phyloP scores from a whole-genome alignment of 92 coral and sea anemone species.

The Bergia sp. region DNA sequence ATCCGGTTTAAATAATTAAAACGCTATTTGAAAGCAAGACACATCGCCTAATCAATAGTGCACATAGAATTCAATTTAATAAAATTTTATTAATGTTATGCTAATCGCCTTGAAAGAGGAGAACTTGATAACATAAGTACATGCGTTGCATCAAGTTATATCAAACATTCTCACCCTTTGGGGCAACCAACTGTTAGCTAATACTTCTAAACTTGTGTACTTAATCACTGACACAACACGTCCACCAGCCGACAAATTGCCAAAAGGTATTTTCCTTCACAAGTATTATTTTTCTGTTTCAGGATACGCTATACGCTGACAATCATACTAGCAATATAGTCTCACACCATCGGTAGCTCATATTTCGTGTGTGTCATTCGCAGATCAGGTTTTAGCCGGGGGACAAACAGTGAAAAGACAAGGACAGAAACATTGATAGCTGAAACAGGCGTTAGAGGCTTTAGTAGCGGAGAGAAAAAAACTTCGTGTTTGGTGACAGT shows the following conservation, averaged over 20 bases:
- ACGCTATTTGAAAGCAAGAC: slow-evolving; percentile 91
- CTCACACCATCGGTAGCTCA: neutral
- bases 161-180: slow-evolving; percentile 17
- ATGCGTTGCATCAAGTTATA: slow-evolving; percentile 10
- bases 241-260: neutral
- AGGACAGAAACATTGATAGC: neutral
- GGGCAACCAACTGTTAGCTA: slow-evolving; percentile 29
- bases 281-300: neutral
- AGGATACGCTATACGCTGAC: neutral
- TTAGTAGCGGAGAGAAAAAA: neutral
- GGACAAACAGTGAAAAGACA: neutral
- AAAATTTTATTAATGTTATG: slow-evolving; percentile 94
- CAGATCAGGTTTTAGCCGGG: neutral
- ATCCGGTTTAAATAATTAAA: slow-evolving; percentile 97
- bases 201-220: slow-evolving; percentile 23
- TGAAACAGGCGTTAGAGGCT: neutral
- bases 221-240: slow-evolving; percentile 23
- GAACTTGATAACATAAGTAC: slow-evolving; percentile 65
- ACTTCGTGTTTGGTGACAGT: neutral
- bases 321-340: neutral
- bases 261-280: slow-evolving; percentile 11
- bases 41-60: slow-evolving; percentile 83
- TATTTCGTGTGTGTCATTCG: slow-evolving; percentile 32
- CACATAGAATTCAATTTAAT: slow-evolving; percentile 89
- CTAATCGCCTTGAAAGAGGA: slow-evolving; percentile 75